Percentiles rank a stretch among this genome's conserved stretches.
Conservation (phyloP, 2,888 invertebrate species). For the Acanthosoma haemorrhoidale region DNA sequence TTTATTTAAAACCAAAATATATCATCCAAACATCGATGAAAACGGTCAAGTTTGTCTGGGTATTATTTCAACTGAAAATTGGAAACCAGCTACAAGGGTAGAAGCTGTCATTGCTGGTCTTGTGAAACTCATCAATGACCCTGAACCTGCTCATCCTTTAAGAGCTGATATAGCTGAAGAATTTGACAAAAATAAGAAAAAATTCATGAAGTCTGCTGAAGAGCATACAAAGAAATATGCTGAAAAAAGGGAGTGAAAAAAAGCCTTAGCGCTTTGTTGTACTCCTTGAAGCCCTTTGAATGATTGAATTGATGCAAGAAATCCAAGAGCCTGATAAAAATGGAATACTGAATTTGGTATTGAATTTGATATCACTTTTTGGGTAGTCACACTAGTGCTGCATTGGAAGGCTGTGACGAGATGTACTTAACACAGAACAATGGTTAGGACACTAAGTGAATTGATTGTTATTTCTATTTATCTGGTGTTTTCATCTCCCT, state of each 20-base stretch:
- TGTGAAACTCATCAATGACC: conserved; percentile 55
- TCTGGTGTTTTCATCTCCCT: conserved; percentile 14
- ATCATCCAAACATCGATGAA: conserved; percentile 62
- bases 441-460: conserved; percentile 22
- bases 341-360: not conserved
- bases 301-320: conserved; percentile 6
- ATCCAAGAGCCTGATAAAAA: conserved; percentile 20
- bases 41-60: conserved; percentile 60
- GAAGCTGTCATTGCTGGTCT: conserved; percentile 59
- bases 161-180: conserved; percentile 60
- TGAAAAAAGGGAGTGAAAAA: conserved; percentile 49
- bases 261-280: not conserved
- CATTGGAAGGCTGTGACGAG: conserved; percentile 25
- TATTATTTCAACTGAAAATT: conserved; percentile 58
- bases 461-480: conserved; percentile 6
- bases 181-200: conserved; percentile 56
- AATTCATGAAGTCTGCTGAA: conserved; percentile 59
- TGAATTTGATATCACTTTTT: conserved; percentile 17
- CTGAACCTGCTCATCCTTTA: conserved; percentile 60
- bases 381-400: conserved; percentile 24
- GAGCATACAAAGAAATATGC: conserved; percentile 58
- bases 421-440: conserved; percentile 20
- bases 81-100: conserved; percentile 63
- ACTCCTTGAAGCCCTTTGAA: not conserved
- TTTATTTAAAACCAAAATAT: conserved; percentile 59